Evolutionary conservation across 2,113 vertebrate genomes (phyloP).

Genomic region (Crotalus helleri): DNA sequence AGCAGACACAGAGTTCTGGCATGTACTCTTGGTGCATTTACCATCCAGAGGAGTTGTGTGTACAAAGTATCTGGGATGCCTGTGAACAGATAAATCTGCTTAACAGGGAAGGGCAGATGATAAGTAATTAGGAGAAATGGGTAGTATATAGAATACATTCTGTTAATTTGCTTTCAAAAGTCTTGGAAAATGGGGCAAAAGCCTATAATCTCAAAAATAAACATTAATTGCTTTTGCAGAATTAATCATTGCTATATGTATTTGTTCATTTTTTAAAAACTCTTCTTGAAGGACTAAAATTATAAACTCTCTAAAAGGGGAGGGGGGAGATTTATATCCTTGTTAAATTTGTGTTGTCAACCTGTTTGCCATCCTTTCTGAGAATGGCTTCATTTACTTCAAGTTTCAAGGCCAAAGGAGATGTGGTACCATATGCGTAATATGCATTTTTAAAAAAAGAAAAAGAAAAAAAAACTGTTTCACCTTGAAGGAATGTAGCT

Average conservation of each 20-base stretch:
- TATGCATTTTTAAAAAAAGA: neutral
- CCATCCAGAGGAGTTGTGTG: neutral
- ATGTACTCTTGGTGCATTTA: neutral
- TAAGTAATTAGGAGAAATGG: neutral
- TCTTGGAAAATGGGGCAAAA: too few species aligned
- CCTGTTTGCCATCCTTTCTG: neutral
- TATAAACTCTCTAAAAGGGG: neutral
- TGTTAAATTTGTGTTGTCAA: neutral
- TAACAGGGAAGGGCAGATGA: neutral
- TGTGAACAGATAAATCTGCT: neutral
- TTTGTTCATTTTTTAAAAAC: neutral
- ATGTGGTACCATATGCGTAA: neutral
- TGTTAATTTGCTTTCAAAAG: neutral
- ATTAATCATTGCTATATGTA: neutral
- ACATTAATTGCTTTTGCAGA: neutral
- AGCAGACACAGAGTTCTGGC: neutral
- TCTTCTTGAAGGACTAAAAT: neutral
- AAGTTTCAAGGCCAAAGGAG: neutral
- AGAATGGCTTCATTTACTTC: neutral
- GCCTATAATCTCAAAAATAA: neutral
- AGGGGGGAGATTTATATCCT: neutral
- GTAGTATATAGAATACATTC: neutral
- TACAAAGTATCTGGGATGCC: neutral
- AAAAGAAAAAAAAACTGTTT: neutral
- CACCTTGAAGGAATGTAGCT: neutral